Conservation (phyloP, 2,113 vertebrate species). For the Chinchilla lanigera region DNA sequence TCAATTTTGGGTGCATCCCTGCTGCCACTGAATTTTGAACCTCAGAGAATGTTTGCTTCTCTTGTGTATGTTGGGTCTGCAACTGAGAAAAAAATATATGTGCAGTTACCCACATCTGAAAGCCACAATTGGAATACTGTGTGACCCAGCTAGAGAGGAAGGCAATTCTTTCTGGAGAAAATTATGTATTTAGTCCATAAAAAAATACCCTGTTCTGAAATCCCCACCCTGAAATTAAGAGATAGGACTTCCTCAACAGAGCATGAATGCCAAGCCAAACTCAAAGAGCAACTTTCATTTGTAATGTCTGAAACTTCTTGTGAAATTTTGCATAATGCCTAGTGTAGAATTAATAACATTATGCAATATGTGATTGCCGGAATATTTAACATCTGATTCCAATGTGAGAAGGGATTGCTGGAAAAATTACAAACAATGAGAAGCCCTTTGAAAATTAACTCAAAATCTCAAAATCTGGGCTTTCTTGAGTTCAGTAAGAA, state of each 20-base stretch:
- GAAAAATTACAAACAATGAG: not conserved
- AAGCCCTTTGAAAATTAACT: slow-evolving; percentile 27
- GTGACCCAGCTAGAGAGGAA: not conserved
- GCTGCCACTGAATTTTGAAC: slow-evolving; percentile 21
- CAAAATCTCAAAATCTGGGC: not conserved
- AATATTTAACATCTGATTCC: slow-evolving; percentile 43
- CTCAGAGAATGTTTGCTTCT: slow-evolving; percentile 19
- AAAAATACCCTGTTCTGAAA: slow-evolving; percentile 45
- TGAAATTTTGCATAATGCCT: slow-evolving; percentile 42
- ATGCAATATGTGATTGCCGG: not conserved
- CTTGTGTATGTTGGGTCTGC: not conserved
- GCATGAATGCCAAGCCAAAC: not conserved
- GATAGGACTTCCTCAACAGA: not conserved
- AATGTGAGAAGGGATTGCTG: not conserved
- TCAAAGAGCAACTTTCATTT: slow-evolving; percentile 36
- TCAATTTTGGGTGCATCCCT: slow-evolving; percentile 26
- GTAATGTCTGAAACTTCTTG: not conserved
- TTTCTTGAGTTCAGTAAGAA: not conserved
- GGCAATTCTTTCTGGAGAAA: not conserved
- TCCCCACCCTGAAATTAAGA: slow-evolving; percentile 44
- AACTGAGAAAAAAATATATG: slow-evolving; percentile 43
- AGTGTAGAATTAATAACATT: not conserved
- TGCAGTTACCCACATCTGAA: not conserved
- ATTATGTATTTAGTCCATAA: not conserved
- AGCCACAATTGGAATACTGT: not conserved